Evolutionary conservation across 2,888 invertebrate species (phyloP), one percentile per base, ranked within the genome.

Genomic region (Ditylenchus weischeri): DNA sequence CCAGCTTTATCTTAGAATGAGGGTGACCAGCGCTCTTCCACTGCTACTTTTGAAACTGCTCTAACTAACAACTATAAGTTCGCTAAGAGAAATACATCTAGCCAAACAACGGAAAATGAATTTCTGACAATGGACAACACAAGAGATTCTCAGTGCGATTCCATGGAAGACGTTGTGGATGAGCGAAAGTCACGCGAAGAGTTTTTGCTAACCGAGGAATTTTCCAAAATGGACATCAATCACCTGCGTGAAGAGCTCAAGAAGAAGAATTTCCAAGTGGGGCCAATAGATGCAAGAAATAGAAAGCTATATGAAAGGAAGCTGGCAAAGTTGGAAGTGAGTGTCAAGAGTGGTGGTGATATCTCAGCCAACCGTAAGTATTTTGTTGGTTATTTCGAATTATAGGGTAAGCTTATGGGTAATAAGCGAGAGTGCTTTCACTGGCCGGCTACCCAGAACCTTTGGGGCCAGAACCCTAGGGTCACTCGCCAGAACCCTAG

Each of bases 291-390:
- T 61, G 59, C 69, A 1, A 63, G 67, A 54, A 78, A 72, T 13
- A 67, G 78, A 48, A 54, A 64, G 38, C 36, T 78, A 1, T 78
- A 77, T 59, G 78, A 78, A 66, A 72, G 74, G 59, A 76, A 75
- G 65, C 64, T 78, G 62, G 57, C 75, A 18, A 62, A 50, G 18
- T 71, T 60, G 18, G 69, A 69, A 68, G 36, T 57, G 35, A 62
- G 11, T 6, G 43, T 65, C 62, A 48, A 62, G 65, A 19, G 57
- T 59, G 38, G 63, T 38, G 38, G 65, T 18, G 70, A 69, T 15
- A 35, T 43, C 47, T 63, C 65, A 15, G 57, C 61, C 19, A 54
- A 19, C 15, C 64, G 70, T 15, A 69, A 63, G 23, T 43, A 43
- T 15, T 43, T 43, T 3, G 43, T 43, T 43, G 43, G 43, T 29